These are phyloP conservation scores for Anastatus disparis DNA, from an alignment of 1,140 invertebrate genomes.

Conservation along the genomic window DNA sequence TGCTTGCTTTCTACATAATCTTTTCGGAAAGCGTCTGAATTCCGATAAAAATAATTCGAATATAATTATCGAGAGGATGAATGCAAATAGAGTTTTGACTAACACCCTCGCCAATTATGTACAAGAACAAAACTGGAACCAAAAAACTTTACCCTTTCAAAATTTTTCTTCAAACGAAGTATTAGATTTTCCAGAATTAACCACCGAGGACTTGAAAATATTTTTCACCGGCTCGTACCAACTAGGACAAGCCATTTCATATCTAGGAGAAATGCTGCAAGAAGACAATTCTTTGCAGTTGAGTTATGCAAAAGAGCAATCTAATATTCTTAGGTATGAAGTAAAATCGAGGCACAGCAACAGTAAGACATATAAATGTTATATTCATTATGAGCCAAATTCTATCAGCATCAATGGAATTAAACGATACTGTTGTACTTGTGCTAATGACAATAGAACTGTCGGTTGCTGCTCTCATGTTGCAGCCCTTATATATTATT, in stretches of 20 bases:
- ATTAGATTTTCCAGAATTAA: constrained; percentile 43
- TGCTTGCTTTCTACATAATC: constrained; percentile 45
- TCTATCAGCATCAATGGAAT: background rate
- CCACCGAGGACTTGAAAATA: constrained; percentile 34
- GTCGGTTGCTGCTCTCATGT: background rate
- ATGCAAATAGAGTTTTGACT: constrained; percentile 23
- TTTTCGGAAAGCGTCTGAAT: constrained; percentile 43
- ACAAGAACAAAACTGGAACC: constrained; percentile 39
- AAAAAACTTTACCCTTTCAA: constrained; percentile 33
- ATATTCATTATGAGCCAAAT: constrained; percentile 30
- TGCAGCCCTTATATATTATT: background rate
- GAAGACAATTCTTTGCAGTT: constrained; percentile 14
- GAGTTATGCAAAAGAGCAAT: constrained; percentile 19
- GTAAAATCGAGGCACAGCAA: constrained; percentile 32
- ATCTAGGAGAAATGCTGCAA: constrained; percentile 38
- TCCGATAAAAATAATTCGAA: constrained; percentile 33
- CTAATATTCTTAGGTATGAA: constrained; percentile 27
- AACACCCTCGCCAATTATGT: constrained; percentile 42
- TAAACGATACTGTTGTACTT: background rate
- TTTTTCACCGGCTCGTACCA: constrained; percentile 41
- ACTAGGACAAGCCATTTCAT: constrained; percentile 37
- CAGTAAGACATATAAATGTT: constrained; percentile 34
- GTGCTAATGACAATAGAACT: background rate
- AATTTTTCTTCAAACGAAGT: constrained; percentile 29
- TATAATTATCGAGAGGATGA: constrained; percentile 38